These are phyloP conservation scores for Muricea muricata DNA, from an alignment of 92 coral and sea anemone species.

Conservation along the genomic window DNA sequence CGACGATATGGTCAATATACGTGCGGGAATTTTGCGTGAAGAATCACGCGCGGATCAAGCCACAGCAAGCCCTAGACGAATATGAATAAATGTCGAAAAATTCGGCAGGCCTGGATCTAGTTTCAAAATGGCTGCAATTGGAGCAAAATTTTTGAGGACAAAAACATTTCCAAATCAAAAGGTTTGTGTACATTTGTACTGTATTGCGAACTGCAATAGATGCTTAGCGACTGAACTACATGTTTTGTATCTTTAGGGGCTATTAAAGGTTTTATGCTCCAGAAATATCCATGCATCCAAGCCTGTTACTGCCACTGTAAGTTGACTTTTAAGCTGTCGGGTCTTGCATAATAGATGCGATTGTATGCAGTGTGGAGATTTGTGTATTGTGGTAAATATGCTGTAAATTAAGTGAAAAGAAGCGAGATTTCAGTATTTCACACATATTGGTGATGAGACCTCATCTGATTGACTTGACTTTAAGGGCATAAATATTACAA, in stretches of 20 bases:
- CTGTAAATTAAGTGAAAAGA: background rate
- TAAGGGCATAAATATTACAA: too few species aligned
- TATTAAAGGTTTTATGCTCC: background rate
- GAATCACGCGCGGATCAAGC: background rate
- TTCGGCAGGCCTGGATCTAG: background rate
- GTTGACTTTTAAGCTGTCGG: background rate
- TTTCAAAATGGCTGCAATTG: constrained; percentile 19
- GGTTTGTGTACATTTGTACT: background rate
- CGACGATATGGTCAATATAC: too few species aligned
- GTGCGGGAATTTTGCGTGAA: background rate
- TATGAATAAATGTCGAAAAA: background rate
- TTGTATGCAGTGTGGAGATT: background rate
- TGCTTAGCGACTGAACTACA: background rate
- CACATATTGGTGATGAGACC: too few species aligned
- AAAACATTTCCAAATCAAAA: constrained; percentile 1
- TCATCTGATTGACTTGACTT: too few species aligned
- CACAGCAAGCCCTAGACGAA: background rate
- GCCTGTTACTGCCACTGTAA: constrained; percentile 19
- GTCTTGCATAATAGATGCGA: background rate
- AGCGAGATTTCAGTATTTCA: background rate
- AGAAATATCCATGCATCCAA: constrained; percentile 20
- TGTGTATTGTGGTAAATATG: background rate
- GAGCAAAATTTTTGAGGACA: background rate
- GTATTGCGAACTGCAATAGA: background rate
- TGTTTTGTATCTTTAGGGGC: background rate